Evolutionary conservation across 2,797 vertebrate genomes (phyloP), one percentile per base, ranked within the genome.

Genomic region (Sebastes trivittatus): DNA sequence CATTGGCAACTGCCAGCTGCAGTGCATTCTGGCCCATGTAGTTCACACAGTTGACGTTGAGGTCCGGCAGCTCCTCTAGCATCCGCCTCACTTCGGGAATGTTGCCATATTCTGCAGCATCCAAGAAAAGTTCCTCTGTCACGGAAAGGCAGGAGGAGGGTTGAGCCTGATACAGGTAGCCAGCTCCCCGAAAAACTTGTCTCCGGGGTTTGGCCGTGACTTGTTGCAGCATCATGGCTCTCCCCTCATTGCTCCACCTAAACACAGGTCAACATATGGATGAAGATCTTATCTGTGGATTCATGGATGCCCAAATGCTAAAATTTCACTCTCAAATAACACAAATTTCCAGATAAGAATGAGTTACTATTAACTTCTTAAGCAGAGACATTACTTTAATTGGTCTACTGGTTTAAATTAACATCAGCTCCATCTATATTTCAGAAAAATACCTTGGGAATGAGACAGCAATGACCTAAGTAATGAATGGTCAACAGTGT

Each of bases 1-100:
- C 98, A 0, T 97, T 99, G 76, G 97, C 97, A 60, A 99, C 98
- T 0, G 97, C 97, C 83, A 99, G 89, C 89, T 99, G 98, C 91
- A 99, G 75, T 13, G 98, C 98, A 4, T 97, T 99, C 93, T 98
- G 98, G 4, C 97, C 98, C 97, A 98, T 98, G 88, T 97, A 98
- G 93, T 99, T 97, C 80, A 98, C 97, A n/a, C 97, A 98, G 93
- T 99, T 99, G 56, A 99, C 95, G 0, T 98, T 96, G 79, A 99
- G 96, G 0, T 96, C 94, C 1, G 93, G 91, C 18, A 96, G 95
- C 69, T 98, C 97, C 69, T 98, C 97, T 0, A 99, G 90, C 95
- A 99, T 97, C 86, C 95, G 97, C 74, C 96, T 95, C 52, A 98
- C 95, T 85, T 98, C 96, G 0, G 98, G 97, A 70, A 97, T 96